Percentiles rank a stretch among this genome's conserved stretches.
Conservation (phyloP, 2,113 vertebrate genomes). For the Tachysurus vachellii region DNA sequence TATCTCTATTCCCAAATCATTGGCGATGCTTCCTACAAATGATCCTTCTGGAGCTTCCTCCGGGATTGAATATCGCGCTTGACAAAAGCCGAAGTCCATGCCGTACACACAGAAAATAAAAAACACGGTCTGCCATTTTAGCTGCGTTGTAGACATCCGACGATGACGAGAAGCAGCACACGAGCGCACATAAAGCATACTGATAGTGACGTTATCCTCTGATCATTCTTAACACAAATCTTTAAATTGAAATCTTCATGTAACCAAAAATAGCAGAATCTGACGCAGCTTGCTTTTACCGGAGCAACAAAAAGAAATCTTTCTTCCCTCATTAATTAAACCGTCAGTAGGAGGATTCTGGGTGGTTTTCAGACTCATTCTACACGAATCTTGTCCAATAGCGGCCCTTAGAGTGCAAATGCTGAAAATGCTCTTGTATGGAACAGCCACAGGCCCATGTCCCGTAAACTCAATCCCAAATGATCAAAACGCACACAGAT, state of each 20-base stretch:
- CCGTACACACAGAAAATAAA: constrained; percentile 21
- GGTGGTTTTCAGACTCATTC: background rate
- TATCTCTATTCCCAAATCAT: constrained; percentile 62
- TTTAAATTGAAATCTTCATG: too few species aligned
- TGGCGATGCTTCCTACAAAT: constrained; percentile 70
- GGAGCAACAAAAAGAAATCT: background rate
- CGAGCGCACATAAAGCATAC: background rate
- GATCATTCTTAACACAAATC: too few species aligned
- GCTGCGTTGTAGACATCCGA: background rate
- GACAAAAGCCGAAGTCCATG: constrained; percentile 45
- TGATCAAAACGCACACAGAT: too few species aligned
- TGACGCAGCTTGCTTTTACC: constrained; percentile 41
- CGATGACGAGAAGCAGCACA: background rate
- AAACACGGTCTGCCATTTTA: constrained; percentile 17
- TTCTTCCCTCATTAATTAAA: background rate
- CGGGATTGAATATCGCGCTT: constrained; percentile 69
- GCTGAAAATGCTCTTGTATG: constrained; percentile 55
- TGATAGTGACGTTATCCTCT: background rate
- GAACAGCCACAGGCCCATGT: background rate
- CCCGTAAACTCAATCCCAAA: background rate
- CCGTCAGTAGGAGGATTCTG: constrained; percentile 4
- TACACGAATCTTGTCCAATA: constrained; percentile 72
- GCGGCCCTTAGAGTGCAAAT: constrained; percentile 78
- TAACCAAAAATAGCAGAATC: constrained; percentile 15
- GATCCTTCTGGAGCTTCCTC: constrained; percentile 71